Base-by-base conservation (phyloP, 2,888 invertebrate genomes). In the Drosophila paramelanica region DNA sequence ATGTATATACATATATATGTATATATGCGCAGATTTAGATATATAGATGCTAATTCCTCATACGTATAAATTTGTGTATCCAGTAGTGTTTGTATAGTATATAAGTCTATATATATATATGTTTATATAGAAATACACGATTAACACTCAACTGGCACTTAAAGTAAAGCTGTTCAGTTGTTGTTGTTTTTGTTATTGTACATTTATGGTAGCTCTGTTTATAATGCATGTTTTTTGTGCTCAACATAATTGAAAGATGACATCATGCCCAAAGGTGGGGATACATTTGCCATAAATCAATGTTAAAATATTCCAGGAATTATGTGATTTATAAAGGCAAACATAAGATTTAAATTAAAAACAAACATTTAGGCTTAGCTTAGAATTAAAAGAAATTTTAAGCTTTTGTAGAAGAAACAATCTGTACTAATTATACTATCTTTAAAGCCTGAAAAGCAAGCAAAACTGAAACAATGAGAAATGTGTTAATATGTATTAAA, bases 221-320 rank as follows among this genome's bases (percentile, higher is more conserved):
- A 41, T 61, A 60, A 53, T 73, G 58, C 57, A 57, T 78, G 61
- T 49, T 60, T 52, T 41, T 51, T 62, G 65, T 55, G 65, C 46
- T 66, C 43, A 73, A 58, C 83, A 88, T 82, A 70, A 77, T 64
- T 80, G 53, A 49, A 47, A 67, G 74, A 72, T 83, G 82, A 83
- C 69, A 74, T 83, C 82, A 83, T 68, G 50, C 50, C 42, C 47
- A 64, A 75, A 73, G 82, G 81, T 88, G 13, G 33, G 2, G 33
- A 49, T 36, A 17, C 36, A 41, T 13, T 53, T 45, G 38, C 36
- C 57, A 50, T 73, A 49, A 57, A 67, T 53, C 45, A 57, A 61
- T 11, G 36, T 17, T 25, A 10, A 27, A 39, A 57, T 13, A 2
- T 57, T 55, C 11, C 8, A 8, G 42, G 36, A 55, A 36, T 38